Evolutionary conservation across 2,113 vertebrate genomes (phyloP).

Genomic region (Lophius piscatorius): DNA sequence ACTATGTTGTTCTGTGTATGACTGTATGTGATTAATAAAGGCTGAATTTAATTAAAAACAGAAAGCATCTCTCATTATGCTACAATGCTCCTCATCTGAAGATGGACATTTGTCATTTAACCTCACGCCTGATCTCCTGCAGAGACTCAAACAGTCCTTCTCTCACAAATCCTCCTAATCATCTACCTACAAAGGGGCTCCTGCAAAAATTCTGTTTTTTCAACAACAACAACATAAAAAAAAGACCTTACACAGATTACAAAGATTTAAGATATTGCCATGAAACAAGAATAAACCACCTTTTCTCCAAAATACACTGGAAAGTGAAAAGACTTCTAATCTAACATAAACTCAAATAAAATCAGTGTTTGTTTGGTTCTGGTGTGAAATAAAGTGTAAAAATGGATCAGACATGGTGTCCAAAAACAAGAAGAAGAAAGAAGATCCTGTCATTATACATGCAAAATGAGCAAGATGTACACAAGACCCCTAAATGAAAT

Average conservation of each 20-base stretch:
- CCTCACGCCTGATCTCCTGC: conserved; percentile 23
- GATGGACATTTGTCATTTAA: conserved; percentile 23
- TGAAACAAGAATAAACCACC: not conserved
- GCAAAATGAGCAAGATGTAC: not conserved
- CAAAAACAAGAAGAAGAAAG: not conserved
- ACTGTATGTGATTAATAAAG: not conserved
- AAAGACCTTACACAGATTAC: not conserved
- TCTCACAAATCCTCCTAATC: conserved; percentile 34
- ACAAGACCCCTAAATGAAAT: too few species aligned
- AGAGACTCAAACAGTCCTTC: conserved; percentile 29
- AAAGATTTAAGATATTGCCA: not conserved
- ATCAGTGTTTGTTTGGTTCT: not conserved
- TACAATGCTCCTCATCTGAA: conserved; percentile 16
- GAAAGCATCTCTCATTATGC: not conserved
- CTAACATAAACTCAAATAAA: not conserved
- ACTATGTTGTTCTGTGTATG: too few species aligned
- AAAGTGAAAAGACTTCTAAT: too few species aligned
- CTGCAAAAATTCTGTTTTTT: not conserved
- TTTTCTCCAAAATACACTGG: too few species aligned
- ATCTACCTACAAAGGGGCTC: not conserved
- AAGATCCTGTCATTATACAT: too few species aligned
- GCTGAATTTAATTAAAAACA: not conserved
- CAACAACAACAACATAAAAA: too few species aligned
- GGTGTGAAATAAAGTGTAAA: not conserved
- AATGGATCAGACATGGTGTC: not conserved